Conservation (phyloP, 2,113 vertebrate genomes). For the cattle (Bos taurus) region ARS-UCD2.0 NC_037334.1:91876501-91877000, state of each 20-base stretch:
- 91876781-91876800: not conserved
- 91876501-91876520: no score
- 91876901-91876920: not conserved
- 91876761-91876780: not conserved
- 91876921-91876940: not conserved
- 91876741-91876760: not conserved
- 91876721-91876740: not conserved
- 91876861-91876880: not conserved
- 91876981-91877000: not conserved
- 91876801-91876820: not conserved
- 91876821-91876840: not conserved
- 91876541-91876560: no score
- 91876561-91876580: no score
- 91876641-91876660: no score
- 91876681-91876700: no score
- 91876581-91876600: no score
- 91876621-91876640: no score
- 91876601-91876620: no score
- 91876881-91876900: not conserved
- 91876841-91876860: not conserved
- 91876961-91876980: not conserved
- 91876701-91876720: not conserved
- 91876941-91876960: not conserved
- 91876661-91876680: no score
- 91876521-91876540: no score